phyloP scores from a whole-genome alignment of 1,140 invertebrate genomes.

The Ceratina australensis region DNA sequence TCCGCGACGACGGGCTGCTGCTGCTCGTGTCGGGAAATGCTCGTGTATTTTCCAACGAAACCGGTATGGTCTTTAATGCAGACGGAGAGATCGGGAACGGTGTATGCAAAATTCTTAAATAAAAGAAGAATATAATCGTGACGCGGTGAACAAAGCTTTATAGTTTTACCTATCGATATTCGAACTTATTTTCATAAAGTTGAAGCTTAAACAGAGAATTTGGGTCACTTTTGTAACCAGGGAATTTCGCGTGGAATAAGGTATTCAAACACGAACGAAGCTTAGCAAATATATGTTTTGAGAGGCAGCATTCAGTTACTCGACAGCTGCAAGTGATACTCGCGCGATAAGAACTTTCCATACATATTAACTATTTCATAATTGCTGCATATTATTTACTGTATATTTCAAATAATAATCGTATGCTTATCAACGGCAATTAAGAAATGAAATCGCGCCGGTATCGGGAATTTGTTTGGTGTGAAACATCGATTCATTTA shows the following conservation, averaged over 20 bases:
- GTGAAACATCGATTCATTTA: too few relatives aligned
- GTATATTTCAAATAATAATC: too few relatives aligned
- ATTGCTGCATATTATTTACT: too few relatives aligned
- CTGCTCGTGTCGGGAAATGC: not conserved
- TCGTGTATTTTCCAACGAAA: constrained; percentile 18
- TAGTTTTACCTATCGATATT: too few relatives aligned
- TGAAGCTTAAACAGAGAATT: not conserved
- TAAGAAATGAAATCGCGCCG: not conserved
- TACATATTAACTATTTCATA: too few relatives aligned
- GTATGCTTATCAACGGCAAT: not conserved
- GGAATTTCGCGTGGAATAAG: constrained; percentile 7
- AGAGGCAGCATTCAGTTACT: too few relatives aligned
- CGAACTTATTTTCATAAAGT: not conserved
- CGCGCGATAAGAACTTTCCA: too few relatives aligned
- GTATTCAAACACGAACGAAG: constrained; percentile 1
- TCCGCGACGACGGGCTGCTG: not conserved
- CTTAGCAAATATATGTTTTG: constrained; percentile 15
- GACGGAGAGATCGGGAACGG: constrained; percentile 14
- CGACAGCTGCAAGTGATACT: too few relatives aligned
- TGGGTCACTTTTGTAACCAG: not conserved
- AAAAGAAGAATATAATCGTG: too few relatives aligned
- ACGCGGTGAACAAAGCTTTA: too few relatives aligned
- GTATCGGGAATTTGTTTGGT: too few relatives aligned
- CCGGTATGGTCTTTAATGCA: constrained; percentile 38
- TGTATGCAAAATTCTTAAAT: not conserved